Conservation (phyloP, 2,113 vertebrate species). For the Stegostoma tigrinum region DNA sequence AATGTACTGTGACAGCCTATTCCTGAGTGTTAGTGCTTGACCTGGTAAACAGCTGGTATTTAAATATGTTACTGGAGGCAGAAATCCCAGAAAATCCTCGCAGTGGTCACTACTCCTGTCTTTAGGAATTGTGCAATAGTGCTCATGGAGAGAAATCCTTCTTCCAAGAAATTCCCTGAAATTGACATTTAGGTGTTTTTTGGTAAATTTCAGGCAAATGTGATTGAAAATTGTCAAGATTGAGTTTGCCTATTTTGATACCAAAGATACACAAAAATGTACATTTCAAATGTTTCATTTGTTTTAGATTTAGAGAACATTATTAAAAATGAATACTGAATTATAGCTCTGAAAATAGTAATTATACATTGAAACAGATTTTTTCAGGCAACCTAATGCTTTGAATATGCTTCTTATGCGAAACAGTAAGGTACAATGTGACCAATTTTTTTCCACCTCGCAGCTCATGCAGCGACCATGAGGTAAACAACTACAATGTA, state of each 20-base stretch:
- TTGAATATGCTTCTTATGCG: neutral
- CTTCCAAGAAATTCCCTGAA: too few species aligned
- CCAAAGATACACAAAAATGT: neutral
- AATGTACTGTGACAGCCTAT: too few species aligned
- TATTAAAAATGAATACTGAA: neutral
- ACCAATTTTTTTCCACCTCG: neutral
- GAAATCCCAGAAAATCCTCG: too few species aligned
- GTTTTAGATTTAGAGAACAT: neutral
- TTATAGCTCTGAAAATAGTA: neutral
- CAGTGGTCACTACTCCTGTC: too few species aligned
- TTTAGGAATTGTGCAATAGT: too few species aligned
- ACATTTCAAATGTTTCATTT: neutral
- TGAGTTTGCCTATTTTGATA: neutral
- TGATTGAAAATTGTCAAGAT: neutral
- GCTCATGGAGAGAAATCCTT: too few species aligned
- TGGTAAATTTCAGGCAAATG: neutral
- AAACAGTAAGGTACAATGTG: neutral
- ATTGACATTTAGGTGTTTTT: too few species aligned
- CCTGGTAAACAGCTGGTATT: too few species aligned
- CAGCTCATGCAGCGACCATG: conserved; percentile 15
- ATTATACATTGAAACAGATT: neutral
- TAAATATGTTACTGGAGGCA: too few species aligned
- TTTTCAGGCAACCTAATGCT: neutral
- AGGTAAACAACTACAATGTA: conserved; percentile 20
- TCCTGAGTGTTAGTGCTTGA: too few species aligned